phyloP scores from a whole-genome alignment of 1,140 invertebrate species.

The Calliphora vicina region DNA sequence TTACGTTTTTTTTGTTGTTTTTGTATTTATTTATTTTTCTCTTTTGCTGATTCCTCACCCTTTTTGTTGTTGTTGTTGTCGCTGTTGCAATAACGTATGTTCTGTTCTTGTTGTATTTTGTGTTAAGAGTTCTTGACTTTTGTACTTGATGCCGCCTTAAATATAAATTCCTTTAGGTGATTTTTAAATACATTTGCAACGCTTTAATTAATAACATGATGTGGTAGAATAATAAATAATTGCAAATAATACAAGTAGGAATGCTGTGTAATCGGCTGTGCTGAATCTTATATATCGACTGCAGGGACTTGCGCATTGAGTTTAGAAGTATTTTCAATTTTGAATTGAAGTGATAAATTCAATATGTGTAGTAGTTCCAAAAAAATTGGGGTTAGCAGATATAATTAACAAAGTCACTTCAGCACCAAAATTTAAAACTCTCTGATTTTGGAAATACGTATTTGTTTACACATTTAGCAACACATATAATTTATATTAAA shows the following conservation, averaged over 20 bases:
- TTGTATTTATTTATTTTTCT: background rate
- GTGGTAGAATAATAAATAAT: conserved; percentile 6
- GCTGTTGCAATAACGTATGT: background rate
- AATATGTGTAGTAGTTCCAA: too few relatives aligned
- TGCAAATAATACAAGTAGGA: background rate
- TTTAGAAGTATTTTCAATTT: too few relatives aligned
- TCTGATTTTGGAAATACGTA: too few relatives aligned
- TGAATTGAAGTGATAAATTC: too few relatives aligned
- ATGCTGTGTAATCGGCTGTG: too few relatives aligned
- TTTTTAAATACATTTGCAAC: conserved; percentile 11
- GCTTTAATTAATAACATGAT: conserved; percentile 14
- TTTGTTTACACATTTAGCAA: too few relatives aligned
- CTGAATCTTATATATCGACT: too few relatives aligned
- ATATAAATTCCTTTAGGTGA: background rate
- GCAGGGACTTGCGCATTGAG: too few relatives aligned
- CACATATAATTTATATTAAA: too few relatives aligned
- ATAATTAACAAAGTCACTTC: too few relatives aligned
- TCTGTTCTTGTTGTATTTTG: background rate
- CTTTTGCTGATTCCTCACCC: background rate
- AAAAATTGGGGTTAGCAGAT: too few relatives aligned
- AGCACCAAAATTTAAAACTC: too few relatives aligned
- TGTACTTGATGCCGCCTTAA: background rate
- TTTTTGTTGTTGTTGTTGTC: background rate
- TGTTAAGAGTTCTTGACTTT: conserved; percentile 6
- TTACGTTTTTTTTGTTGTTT: background rate